Conservation (phyloP, 2,113 vertebrate species). For the Onychorhynchus coronatus region DNA sequence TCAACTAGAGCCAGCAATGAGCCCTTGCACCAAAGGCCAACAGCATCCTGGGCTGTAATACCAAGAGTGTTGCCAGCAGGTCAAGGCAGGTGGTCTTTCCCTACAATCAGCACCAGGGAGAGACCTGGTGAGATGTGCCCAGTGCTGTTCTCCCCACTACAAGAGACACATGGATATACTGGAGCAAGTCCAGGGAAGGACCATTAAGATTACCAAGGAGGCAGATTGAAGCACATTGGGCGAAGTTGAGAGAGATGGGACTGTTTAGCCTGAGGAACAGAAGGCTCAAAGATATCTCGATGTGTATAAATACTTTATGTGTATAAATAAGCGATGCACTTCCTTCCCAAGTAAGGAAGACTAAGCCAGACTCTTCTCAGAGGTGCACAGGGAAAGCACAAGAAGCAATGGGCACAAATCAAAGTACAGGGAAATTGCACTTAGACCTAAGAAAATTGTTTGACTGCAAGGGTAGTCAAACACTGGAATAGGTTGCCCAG, state of each 20-base stretch:
- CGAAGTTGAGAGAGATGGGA: not conserved
- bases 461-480: not conserved
- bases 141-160: not conserved
- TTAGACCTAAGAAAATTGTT: not conserved
- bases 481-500: not conserved
- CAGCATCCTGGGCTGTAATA: not conserved
- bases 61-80: not conserved
- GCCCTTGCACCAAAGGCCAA: not conserved
- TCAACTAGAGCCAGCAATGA: not conserved
- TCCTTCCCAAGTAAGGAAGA: not conserved
- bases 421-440: not conserved
- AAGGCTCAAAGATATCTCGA: not conserved
- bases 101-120: not conserved
- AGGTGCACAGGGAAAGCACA: not conserved
- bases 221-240: not conserved
- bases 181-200: not conserved
- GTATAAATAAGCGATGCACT: not conserved
- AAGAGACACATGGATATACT: not conserved
- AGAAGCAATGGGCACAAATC: not conserved
- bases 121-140: not conserved
- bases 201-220: not conserved
- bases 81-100: not conserved
- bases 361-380: not conserved
- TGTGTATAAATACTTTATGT: not conserved
- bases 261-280: not conserved